phyloP scores from a whole-genome alignment of 2,797 vertebrate genomes.

The Hyperoplus immaculatus region DNA sequence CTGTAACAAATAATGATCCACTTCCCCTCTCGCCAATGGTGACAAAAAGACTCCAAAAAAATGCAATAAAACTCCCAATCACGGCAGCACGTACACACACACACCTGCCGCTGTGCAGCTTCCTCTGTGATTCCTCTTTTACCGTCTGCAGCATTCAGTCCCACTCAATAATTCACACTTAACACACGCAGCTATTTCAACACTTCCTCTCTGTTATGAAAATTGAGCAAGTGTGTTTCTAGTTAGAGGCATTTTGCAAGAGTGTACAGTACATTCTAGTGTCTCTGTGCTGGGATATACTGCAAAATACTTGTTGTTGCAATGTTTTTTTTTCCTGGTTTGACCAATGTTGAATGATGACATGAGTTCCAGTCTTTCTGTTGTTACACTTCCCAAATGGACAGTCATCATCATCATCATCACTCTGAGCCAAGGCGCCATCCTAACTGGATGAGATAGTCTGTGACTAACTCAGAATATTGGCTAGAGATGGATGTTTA shows the following conservation, averaged over 20 bases:
- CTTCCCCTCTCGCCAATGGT: conserved; percentile 15
- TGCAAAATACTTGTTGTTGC: conserved; percentile 31
- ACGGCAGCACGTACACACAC: background rate
- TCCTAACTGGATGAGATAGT: background rate
- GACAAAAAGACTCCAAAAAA: conserved; percentile 15
- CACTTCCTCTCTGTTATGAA: conserved; percentile 44
- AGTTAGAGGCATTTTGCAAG: conserved; percentile 60
- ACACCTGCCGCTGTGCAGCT: background rate
- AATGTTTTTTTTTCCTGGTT: conserved; percentile 46
- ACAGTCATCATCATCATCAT: background rate
- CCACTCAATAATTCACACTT: conserved; percentile 16
- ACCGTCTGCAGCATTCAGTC: conserved; percentile 14
- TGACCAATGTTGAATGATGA: conserved; percentile 32
- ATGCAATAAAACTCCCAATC: background rate
- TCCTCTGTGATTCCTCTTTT: conserved; percentile 23
- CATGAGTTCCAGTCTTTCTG: conserved; percentile 38
- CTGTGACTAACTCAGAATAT: background rate
- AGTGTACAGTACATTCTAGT: conserved; percentile 22
- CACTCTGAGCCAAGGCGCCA: background rate
- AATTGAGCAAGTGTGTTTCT: conserved; percentile 67
- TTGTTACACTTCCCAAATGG: conserved; percentile 34
- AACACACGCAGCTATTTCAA: conserved; percentile 32
- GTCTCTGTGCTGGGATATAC: conserved; percentile 16
- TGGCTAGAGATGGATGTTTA: background rate
- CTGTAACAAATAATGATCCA: conserved; percentile 19